Base-by-base conservation (phyloP, 2,113 vertebrate species). In the Clinocottus analis region DNA sequence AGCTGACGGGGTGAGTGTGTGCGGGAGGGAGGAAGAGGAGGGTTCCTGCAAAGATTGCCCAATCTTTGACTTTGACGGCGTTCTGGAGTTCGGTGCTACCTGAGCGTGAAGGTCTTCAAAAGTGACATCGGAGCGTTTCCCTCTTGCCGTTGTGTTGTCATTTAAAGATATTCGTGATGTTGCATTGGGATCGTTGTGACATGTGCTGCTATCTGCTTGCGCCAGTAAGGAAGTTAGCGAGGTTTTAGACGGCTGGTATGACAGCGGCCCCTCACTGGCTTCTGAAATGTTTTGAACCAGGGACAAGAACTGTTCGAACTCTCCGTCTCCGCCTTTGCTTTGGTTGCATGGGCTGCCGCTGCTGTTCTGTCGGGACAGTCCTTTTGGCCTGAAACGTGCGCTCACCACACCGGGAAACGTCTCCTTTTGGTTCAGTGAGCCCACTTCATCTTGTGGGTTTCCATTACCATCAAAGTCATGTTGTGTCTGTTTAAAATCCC, bases 41-140 rank as follows among this genome's bases (percentile, higher is more conserved):
- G 85, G 80, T 91, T 91, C 93, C 85, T 93, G 94, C 92, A 87
- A 90, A 91, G 88, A 90, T 81, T 88, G 78, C 3, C 77, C 88
- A 76, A 80, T 88, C 79, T 75, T 90, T 85, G 84, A 55, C 66
- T 73, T 77, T 17, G 79, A 67, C 27, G 87, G 85, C 80, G 80
- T 83, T 87, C 17, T 71, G 23, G 79, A 12, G 85, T 86, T 89
- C 27, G 94, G 88, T 19, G 94, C 93, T 59, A 89, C 90, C 82
- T 86, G 91, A 4, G 93, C 92, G 7, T 95, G 94, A 7, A 95
- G 88, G 49, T 90, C 91, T 87, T 90, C 74, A 65, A 96, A 96
- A 86, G 85, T 82, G 29, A 92, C 84, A 39, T 37, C 59, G 5
- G 80, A 45, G 5, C 73, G 64, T 35, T 81, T 80, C 35, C n/a